Base-by-base conservation (phyloP, 2,113 vertebrate genomes). In the Hepsetus odoe region DNA sequence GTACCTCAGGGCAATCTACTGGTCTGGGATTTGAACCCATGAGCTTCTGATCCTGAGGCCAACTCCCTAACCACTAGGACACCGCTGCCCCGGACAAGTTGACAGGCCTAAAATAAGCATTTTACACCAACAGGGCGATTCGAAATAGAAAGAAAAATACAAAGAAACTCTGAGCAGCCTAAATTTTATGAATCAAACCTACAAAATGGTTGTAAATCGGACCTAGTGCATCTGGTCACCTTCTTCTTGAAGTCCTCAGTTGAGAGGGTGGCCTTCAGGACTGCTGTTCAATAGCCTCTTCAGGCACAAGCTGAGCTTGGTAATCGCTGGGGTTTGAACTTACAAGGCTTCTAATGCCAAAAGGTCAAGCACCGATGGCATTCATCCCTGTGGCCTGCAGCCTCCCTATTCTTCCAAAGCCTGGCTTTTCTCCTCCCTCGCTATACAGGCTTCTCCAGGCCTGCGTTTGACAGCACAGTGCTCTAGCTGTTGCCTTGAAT, bases 291-390 rank as follows among this genome's bases (percentile, higher is more conserved):
- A 56, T 56, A 80, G 59, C 12, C 78, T 77, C 85, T 87, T 89
- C 87, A 88, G 90, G 90, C 88, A 89, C 83, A 83, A 86, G 87
- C 86, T 85, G 86, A 87, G 87, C 84, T 87, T 87, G 75, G 85
- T 89, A 89, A 88, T 90, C 85, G 79, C 85, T 85, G 85, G 78
- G 87, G 86, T 90, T 91, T 90, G 87, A 92, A 91, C 86, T 89
- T 81, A 82, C 86, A 88, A 83, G 86, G 85, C 85, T 87, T 90
- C 82, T 85, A 86, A 85, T 88, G 85, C 80, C 83, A 77, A 83
- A 82, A 88, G 90, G 90, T 93, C 90, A 92, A 90, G 82, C 90
- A 88, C 88, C 85, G 84, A 86, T 84, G 85, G 56, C 84, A 84
- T 87, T 90, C 85, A 85, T 78, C 11, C 76, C 85, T 58, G 75